phyloP scores from a whole-genome alignment of 2,888 invertebrate species.

The Amblyteles armatorius region DNA sequence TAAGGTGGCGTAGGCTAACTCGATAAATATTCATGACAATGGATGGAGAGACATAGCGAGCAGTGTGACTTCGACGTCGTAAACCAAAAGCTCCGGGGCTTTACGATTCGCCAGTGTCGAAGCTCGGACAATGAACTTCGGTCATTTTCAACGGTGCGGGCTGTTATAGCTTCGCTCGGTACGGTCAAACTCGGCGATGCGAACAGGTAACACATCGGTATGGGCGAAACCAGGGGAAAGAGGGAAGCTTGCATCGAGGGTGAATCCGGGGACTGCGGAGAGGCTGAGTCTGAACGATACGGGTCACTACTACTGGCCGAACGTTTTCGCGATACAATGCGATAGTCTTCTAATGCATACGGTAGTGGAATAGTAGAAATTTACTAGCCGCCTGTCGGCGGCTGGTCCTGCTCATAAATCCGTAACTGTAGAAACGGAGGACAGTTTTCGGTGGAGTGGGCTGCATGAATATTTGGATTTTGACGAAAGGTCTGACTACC shows the following conservation, averaged over 20 bases:
- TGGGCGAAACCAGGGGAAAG: constrained; percentile 9
- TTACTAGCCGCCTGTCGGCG: neutral
- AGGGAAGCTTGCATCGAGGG: constrained; percentile 3
- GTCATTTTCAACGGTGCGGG: constrained; percentile 55
- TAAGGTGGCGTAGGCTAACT: constrained; percentile 51
- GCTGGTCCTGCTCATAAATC: neutral
- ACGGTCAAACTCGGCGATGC: constrained; percentile 43
- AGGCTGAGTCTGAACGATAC: constrained; percentile 6
- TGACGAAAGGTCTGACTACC: no score
- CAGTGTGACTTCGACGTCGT: constrained; percentile 58
- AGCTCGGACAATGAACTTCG: constrained; percentile 64
- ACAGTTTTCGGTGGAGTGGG: neutral
- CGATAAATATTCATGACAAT: constrained; percentile 65
- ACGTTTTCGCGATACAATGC: neutral
- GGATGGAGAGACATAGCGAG: constrained; percentile 9
- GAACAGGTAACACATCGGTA: constrained; percentile 38
- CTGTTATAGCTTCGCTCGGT: constrained; percentile 16
- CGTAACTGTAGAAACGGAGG: neutral
- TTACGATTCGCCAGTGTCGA: constrained; percentile 61
- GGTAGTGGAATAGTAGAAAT: neutral
- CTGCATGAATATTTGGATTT: neutral
- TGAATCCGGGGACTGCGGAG: constrained; percentile 4
- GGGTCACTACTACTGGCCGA: constrained; percentile 5
- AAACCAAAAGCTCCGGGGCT: constrained; percentile 62
- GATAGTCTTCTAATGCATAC: neutral